phyloP scores from a whole-genome alignment of 2,888 invertebrate species.

The Ochropleura plecta region DNA sequence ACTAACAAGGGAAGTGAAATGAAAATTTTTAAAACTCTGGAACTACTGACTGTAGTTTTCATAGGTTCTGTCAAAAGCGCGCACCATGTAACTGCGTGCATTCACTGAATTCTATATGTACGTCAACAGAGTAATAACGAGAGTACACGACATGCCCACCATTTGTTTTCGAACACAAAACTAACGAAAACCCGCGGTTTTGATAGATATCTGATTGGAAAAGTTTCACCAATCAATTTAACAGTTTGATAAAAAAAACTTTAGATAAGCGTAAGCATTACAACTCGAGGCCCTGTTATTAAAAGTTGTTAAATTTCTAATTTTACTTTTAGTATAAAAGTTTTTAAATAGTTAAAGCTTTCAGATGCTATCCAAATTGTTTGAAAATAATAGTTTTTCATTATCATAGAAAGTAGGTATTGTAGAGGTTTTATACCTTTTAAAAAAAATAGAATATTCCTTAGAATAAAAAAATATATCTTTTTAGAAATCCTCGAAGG shows the following conservation, averaged over 20 bases:
- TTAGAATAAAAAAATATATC: too few relatives aligned
- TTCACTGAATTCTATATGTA: constrained; percentile 38
- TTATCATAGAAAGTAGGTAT: too few relatives aligned
- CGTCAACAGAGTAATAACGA: constrained; percentile 37
- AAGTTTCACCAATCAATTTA: constrained; percentile 48
- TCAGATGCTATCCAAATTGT: background rate
- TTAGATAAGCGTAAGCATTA: constrained; percentile 5
- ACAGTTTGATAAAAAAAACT: constrained; percentile 39
- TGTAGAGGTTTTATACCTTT: too few relatives aligned
- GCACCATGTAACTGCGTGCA: constrained; percentile 48
- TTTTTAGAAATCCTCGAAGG: too few relatives aligned
- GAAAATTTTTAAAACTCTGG: too few relatives aligned
- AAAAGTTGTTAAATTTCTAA: constrained; percentile 2
- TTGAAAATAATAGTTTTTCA: too few relatives aligned
- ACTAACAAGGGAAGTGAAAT: too few relatives aligned
- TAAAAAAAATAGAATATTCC: too few relatives aligned
- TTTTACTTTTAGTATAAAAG: constrained; percentile 14
- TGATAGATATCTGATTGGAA: constrained; percentile 48
- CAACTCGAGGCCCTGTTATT: background rate
- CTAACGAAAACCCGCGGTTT: constrained; percentile 29
- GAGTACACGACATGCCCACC: constrained; percentile 15
- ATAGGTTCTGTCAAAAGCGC: constrained; percentile 27
- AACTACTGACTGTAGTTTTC: constrained; percentile 37
- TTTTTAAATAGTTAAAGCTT: background rate
- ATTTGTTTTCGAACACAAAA: constrained; percentile 45